Conservation (phyloP, 2,113 vertebrate genomes). For the Melozone crissalis region DNA sequence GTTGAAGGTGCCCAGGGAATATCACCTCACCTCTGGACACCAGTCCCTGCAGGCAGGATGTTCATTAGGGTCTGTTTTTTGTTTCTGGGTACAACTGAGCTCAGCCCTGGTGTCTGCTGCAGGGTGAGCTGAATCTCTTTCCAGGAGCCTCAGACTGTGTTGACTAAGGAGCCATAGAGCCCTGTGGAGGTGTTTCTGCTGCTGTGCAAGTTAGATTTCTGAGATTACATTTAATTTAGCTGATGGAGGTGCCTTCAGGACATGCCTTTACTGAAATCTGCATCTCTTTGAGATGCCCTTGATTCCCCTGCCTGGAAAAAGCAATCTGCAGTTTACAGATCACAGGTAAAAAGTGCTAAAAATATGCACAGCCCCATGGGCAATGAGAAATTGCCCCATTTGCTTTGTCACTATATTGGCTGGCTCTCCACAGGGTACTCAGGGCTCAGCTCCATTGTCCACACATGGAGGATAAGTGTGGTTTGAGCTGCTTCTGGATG, state of each 20-base stretch:
- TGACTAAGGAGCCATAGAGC: background rate
- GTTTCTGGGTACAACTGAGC: background rate
- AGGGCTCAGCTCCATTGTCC: background rate
- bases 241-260: background rate
- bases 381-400: background rate
- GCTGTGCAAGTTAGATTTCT: background rate
- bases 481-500: background rate
- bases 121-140: background rate
- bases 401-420: background rate
- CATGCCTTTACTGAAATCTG: background rate
- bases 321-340: background rate
- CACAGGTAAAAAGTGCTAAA: background rate
- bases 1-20: background rate
- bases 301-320: background rate
- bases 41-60: background rate
- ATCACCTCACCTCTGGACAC: background rate
- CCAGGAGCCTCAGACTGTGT: background rate
- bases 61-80: accelerated
- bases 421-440: background rate
- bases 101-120: background rate
- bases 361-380: background rate
- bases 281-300: background rate
- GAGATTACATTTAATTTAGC: background rate
- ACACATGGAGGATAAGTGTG: background rate
- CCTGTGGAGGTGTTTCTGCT: background rate